Evolutionary conservation across 2,797 vertebrate species (phyloP).

Genomic region (Cyclura pinguis): DNA sequence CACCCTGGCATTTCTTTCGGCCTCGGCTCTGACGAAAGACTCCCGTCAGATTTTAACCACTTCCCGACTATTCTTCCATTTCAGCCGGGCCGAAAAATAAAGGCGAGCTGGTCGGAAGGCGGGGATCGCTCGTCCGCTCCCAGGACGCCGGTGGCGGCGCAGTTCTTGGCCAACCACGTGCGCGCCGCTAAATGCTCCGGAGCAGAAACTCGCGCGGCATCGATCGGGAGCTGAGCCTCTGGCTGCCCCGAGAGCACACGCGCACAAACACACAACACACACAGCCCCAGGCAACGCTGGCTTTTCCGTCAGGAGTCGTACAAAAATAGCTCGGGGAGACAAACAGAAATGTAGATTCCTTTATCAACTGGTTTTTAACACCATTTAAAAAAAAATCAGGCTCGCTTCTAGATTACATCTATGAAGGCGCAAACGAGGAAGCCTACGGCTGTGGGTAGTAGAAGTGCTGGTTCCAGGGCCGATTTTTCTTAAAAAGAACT

Average conservation of each 20-base stretch:
- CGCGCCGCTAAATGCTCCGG: accelerated
- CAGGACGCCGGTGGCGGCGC: not conserved
- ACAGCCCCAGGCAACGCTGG: not conserved
- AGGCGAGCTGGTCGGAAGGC: not conserved
- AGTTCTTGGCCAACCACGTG: not conserved
- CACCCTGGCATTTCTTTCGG: slow-evolving; percentile 21
- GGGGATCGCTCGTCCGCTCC: not conserved
- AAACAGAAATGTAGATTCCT: too few relatives aligned
- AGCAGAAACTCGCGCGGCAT: not conserved
- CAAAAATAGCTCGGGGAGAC: too few relatives aligned
- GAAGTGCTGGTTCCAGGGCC: too few relatives aligned
- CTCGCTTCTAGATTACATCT: not conserved
- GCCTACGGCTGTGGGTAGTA: too few relatives aligned
- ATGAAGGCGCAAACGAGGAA: too few relatives aligned
- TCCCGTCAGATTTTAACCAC: slow-evolving; percentile 68
- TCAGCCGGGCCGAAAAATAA: not conserved
- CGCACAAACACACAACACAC: too few relatives aligned
- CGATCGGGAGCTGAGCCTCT: not conserved
- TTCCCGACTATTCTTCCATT: slow-evolving; percentile 37
- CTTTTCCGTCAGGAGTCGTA: too few relatives aligned
- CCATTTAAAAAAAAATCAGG: not conserved
- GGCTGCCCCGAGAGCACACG: not conserved
- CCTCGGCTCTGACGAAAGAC: slow-evolving; percentile 47
- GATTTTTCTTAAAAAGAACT: too few relatives aligned
- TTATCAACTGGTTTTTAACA: too few relatives aligned